Evolutionary conservation across 30 jellyfish, hydroid and myxozoan species (phyloP).

Genomic region (Turritopsis rubra): DNA sequence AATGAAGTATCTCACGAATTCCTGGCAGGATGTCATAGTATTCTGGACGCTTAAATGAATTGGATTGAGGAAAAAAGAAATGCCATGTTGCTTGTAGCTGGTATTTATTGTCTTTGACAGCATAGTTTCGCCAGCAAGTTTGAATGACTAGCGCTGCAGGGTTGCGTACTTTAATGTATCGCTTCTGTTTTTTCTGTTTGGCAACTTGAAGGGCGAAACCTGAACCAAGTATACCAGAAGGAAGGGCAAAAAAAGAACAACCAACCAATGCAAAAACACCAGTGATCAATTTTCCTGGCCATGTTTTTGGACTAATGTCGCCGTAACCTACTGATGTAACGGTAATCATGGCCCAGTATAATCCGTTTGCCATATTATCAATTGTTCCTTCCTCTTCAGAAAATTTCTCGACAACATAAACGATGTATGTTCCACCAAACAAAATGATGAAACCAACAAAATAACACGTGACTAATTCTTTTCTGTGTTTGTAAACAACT

Average conservation of each 20-base stretch:
- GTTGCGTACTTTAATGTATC: constrained; percentile 20
- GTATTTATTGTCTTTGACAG: not conserved
- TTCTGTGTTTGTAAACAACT: constrained; percentile 63
- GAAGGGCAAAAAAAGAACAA: constrained; percentile 91
- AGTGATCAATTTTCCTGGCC: constrained; percentile 85
- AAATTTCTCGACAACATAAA: constrained; percentile 31
- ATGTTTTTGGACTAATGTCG: constrained; percentile 76
- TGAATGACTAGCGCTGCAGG: constrained; percentile 39
- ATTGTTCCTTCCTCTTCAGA: constrained; percentile 52
- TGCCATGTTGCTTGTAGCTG: constrained; percentile 31
- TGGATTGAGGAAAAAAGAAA: constrained; percentile 15
- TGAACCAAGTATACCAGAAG: constrained; percentile 64
- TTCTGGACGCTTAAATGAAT: not conserved
- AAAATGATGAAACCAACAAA: constrained; percentile 73
- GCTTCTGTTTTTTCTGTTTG: constrained; percentile 21
- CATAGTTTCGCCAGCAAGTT: constrained; percentile 28
- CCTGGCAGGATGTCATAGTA: constrained; percentile 5
- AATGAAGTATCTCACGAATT: not conserved
- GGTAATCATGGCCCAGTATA: constrained; percentile 89
- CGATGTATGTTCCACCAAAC: constrained; percentile 56
- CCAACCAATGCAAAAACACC: constrained; percentile 82
- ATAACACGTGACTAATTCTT: constrained; percentile 85
- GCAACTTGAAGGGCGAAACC: constrained; percentile 43
- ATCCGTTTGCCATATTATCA: constrained; percentile 67
- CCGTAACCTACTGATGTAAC: constrained; percentile 83